Conservation (phyloP, 2,888 invertebrate genomes). For the Tachystola acroxantha region DNA sequence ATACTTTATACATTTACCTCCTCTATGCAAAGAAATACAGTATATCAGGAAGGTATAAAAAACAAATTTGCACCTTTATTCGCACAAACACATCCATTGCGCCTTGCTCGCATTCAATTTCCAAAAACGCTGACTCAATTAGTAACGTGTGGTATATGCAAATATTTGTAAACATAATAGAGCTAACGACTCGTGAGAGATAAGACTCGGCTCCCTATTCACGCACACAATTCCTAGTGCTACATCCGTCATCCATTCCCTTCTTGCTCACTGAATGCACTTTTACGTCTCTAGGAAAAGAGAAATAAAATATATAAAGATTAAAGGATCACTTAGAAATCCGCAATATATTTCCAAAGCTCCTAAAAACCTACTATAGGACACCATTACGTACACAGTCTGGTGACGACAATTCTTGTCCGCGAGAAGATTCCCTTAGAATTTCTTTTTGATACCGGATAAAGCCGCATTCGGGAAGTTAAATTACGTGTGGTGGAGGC, state of each 20-base stretch:
- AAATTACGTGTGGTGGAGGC: slow-evolving; percentile 64
- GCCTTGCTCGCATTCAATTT: no score
- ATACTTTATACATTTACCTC: no score
- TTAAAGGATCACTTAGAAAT: slow-evolving; percentile 12
- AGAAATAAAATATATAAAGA: slow-evolving; percentile 4
- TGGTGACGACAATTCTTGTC: slow-evolving; percentile 17
- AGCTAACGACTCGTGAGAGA: slow-evolving; percentile 45
- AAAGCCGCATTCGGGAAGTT: slow-evolving; percentile 62
- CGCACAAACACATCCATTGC: no score
- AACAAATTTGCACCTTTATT: no score
- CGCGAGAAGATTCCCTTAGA: slow-evolving; percentile 50
- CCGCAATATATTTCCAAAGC: slow-evolving; percentile 9
- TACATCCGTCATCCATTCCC: slow-evolving; percentile 26
- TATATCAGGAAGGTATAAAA: no score
- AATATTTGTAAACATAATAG: slow-evolving; percentile 22
- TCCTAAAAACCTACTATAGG: slow-evolving; percentile 14
- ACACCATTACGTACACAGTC: slow-evolving; percentile 8
- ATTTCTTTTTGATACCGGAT: slow-evolving; percentile 68
- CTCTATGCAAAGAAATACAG: no score
- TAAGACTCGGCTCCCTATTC: slow-evolving; percentile 25
- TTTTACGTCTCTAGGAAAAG: slow-evolving; percentile 3
- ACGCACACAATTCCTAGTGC: slow-evolving; percentile 16
- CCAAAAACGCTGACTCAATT: no score
- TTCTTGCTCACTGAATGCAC: slow-evolving; percentile 22
- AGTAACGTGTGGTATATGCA: slow-evolving; percentile 9